These are phyloP conservation scores for Manacus vitellinus DNA, from an alignment of 2,113 vertebrate genomes.

Conservation along the genomic window DNA sequence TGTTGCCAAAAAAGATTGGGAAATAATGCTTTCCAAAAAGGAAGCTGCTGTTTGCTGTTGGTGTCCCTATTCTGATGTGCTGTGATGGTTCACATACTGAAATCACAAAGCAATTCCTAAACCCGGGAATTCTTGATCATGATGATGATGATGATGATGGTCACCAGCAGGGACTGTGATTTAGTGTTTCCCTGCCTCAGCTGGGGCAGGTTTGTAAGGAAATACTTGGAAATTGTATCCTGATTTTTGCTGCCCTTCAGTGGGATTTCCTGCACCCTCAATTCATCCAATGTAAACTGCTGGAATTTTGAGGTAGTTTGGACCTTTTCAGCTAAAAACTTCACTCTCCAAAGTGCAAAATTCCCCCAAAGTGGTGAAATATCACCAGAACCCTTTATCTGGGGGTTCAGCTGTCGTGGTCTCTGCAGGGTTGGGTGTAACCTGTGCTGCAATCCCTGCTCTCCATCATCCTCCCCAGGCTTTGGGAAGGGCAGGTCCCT, in stretches of 20 bases:
- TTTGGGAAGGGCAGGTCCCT: neutral
- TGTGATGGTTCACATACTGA: neutral
- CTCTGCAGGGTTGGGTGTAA: neutral
- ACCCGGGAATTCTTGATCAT: neutral
- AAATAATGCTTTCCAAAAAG: accelerated
- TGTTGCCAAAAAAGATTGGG: neutral
- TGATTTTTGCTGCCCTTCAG: accelerated
- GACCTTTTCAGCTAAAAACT: neutral
- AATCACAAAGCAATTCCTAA: neutral
- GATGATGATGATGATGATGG: neutral
- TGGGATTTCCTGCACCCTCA: neutral
- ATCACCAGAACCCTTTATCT: neutral
- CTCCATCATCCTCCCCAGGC: neutral
- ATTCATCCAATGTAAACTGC: neutral
- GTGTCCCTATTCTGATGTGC: too few species aligned
- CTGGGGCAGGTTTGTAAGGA: neutral
- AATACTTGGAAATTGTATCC: neutral
- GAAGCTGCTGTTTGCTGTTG: neutral
- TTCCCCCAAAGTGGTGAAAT: slow-evolving; percentile 1
- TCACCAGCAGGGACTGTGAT: neutral
- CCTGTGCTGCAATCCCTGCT: neutral
- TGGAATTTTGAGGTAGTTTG: neutral
- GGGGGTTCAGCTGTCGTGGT: neutral
- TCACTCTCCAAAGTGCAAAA: neutral
- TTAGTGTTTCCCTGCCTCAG: neutral